A percentile compares a stretch with the other conserved stretches of the same genome.
Evolutionary conservation across 2,113 vertebrate genomes (phyloP).

Genomic region (Hylia prasina): DNA sequence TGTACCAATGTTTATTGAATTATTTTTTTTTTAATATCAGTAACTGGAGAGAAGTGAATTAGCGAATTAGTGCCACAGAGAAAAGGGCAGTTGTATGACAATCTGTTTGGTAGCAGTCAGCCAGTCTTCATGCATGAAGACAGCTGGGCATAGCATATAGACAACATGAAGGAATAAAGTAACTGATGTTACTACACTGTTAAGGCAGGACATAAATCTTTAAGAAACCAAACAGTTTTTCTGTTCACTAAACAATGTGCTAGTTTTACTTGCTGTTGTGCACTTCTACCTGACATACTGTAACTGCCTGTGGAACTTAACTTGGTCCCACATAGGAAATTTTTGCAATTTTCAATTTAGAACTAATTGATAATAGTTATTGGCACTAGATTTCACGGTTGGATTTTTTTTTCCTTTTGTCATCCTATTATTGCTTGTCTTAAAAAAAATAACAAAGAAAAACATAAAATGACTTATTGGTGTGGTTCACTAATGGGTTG

Average conservation of each 20-base stretch:
- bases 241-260: neutral
- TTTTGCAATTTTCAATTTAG: neutral
- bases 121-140: neutral
- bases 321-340: neutral
- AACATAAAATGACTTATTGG: neutral
- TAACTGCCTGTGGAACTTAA: neutral
- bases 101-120: neutral
- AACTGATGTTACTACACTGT: neutral
- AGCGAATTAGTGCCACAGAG: neutral
- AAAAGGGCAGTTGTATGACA: neutral
- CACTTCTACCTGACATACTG: neutral
- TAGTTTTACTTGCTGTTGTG: neutral
- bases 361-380: neutral
- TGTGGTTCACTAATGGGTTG: neutral
- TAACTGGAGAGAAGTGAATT: neutral
- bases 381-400: neutral
- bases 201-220: neutral
- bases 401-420: neutral
- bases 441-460: neutral
- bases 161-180: neutral
- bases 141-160: rapidly evolving
- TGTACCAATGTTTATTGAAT: rapidly evolving
- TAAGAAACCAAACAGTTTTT: neutral
- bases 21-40: neutral
- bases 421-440: neutral